Conservation (phyloP, 2,888 invertebrate genomes). For the Harpalus rufipes region DNA sequence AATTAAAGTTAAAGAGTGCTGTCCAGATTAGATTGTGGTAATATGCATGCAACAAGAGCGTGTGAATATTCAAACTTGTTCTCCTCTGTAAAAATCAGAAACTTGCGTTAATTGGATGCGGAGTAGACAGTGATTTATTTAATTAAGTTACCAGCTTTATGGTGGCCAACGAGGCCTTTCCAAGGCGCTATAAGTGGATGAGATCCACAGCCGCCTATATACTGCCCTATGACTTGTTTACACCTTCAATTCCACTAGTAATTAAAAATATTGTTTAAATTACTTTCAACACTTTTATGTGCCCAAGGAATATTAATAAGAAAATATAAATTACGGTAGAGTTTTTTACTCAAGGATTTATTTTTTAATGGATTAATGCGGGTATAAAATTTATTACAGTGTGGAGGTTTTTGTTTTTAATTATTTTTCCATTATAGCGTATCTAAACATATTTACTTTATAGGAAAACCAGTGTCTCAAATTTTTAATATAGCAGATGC, state of each 20-base stretch:
- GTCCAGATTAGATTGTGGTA: slow-evolving; percentile 58
- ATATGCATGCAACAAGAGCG: slow-evolving; percentile 53
- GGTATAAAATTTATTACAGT: slow-evolving; percentile 30
- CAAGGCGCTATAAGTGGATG: slow-evolving; percentile 32
- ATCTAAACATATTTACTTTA: neutral
- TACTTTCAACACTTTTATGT: slow-evolving; percentile 44
- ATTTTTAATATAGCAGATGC: too few relatives aligned
- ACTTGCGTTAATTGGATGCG: slow-evolving; percentile 57
- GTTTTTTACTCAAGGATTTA: slow-evolving; percentile 11
- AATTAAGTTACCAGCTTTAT: slow-evolving; percentile 55
- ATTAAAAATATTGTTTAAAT: slow-evolving; percentile 55
- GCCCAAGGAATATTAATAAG: slow-evolving; percentile 42
- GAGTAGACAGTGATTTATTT: slow-evolving; percentile 59
- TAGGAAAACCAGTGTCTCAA: too few relatives aligned
- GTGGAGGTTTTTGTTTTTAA: neutral
- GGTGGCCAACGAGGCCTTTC: neutral
- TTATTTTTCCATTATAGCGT: slow-evolving; percentile 21
- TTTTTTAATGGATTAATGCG: slow-evolving; percentile 36
- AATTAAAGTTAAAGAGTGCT: slow-evolving; percentile 57
- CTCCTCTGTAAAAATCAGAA: slow-evolving; percentile 43
- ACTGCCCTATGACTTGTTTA: slow-evolving; percentile 25
- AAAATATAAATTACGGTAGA: slow-evolving; percentile 31
- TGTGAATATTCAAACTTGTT: slow-evolving; percentile 64
- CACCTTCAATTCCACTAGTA: slow-evolving; percentile 15
- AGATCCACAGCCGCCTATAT: neutral